Evolutionary conservation across 2,113 vertebrate species (phyloP).

Genomic region (Aplodontia rufa): DNA sequence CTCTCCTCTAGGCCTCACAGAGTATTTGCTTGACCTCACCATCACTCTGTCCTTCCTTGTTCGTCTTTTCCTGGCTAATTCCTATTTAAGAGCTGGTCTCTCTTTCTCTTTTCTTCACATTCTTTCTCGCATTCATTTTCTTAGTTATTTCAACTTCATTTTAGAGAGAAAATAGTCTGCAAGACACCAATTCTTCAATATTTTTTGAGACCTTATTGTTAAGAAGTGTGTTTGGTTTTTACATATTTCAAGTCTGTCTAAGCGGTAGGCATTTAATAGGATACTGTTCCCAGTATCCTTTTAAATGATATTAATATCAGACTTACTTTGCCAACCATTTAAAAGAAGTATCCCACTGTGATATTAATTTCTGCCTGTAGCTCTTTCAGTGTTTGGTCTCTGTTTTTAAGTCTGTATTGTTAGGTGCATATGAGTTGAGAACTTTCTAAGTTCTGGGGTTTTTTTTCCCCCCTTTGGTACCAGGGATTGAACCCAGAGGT

Average conservation of each 20-base stretch:
- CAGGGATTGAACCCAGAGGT: too few relatives aligned
- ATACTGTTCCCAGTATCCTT: too few relatives aligned
- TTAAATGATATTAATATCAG: not conserved
- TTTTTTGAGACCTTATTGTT: not conserved
- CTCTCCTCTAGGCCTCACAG: not conserved
- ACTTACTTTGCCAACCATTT: not conserved
- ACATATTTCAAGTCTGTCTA: not conserved
- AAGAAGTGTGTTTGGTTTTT: not conserved
- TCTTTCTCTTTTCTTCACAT: not conserved
- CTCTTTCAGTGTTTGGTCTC: not conserved
- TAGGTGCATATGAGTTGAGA: not conserved
- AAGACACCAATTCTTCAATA: not conserved
- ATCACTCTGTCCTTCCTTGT: accelerated
- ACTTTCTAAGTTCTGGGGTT: too few relatives aligned
- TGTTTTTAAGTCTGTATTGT: not conserved
- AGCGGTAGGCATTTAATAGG: not conserved
- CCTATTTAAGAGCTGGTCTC: not conserved
- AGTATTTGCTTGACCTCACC: not conserved
- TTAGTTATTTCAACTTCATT: not conserved
- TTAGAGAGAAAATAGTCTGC: not conserved
- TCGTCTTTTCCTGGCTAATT: not conserved
- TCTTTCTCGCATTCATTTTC: not conserved
- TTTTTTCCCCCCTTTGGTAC: too few relatives aligned
- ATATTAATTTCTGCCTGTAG: not conserved
- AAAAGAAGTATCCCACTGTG: not conserved